A percentile compares a stretch with the other conserved stretches of the same genome.
Conservation (phyloP, 2,113 vertebrate genomes). For the Ceuthmochares aereus region DNA sequence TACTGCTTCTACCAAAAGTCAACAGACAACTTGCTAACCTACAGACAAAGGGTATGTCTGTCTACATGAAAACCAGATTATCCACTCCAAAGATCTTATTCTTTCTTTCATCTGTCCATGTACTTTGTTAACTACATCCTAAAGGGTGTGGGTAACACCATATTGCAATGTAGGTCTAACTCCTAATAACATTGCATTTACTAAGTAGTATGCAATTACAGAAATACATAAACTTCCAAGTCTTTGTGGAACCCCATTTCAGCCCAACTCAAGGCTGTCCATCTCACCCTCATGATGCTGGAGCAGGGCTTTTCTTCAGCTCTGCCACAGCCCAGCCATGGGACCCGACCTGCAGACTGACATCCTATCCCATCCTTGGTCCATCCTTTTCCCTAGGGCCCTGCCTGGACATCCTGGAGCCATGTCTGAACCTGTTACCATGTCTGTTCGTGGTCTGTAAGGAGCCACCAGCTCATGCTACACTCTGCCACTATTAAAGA, state of each 20-base stretch:
- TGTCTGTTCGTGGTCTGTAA: background rate
- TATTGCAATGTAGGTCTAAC: background rate
- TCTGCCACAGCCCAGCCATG: background rate
- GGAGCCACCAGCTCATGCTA: background rate
- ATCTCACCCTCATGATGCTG: fast-evolving
- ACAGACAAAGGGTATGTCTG: background rate
- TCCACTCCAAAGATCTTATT: background rate
- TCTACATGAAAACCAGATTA: background rate
- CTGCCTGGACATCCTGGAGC: background rate
- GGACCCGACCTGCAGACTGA: background rate
- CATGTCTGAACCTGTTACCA: background rate
- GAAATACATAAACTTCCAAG: background rate
- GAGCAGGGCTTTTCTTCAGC: background rate
- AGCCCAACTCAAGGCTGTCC: background rate
- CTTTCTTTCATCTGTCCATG: background rate
- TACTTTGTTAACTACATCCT: background rate
- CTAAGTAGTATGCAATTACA: background rate
- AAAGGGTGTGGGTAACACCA: background rate
- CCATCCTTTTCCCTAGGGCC: no score
- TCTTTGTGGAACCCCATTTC: background rate
- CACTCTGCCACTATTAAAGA: background rate
- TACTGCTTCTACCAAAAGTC: background rate
- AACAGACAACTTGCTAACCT: background rate
- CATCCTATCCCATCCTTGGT: background rate
- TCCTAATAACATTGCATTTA: background rate